phyloP scores from a whole-genome alignment of 2,888 invertebrate species.

The Eudemis profundana region DNA sequence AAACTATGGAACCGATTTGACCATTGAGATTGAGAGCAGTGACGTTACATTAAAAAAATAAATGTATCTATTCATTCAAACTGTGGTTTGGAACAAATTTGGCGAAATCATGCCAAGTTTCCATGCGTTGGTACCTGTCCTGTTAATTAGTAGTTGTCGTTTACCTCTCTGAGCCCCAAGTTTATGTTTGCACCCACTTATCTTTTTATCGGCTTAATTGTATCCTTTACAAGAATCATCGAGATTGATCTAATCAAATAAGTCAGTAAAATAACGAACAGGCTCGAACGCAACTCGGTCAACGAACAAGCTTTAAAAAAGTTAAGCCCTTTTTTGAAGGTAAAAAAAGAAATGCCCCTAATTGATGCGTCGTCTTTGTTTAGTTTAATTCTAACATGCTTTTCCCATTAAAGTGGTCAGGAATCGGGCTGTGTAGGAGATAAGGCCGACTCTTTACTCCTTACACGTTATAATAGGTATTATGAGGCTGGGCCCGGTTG shows the following conservation, averaged over 20 bases:
- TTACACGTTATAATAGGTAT: slow-evolving; percentile 81
- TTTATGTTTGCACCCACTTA: slow-evolving; percentile 72
- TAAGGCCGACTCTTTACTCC: slow-evolving; percentile 83
- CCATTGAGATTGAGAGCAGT: too few species aligned
- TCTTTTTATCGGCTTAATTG: slow-evolving; percentile 78
- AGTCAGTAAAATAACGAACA: slow-evolving; percentile 78
- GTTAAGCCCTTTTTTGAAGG: slow-evolving; percentile 76
- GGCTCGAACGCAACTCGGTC: slow-evolving; percentile 72
- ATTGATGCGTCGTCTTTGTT: slow-evolving; percentile 86
- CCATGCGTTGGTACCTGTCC: slow-evolving; percentile 5
- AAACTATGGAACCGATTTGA: too few species aligned
- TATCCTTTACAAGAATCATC: slow-evolving; percentile 81
- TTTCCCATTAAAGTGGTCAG: slow-evolving; percentile 86
- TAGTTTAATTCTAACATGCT: slow-evolving; percentile 86
- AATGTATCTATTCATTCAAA: too few species aligned
- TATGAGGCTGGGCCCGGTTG: slow-evolving; percentile 69
- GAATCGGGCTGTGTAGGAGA: slow-evolving; percentile 79
- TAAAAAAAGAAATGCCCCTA: slow-evolving; percentile 75
- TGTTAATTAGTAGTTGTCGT: slow-evolving; percentile 48
- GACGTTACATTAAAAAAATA: too few species aligned
- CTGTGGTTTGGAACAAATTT: neutral
- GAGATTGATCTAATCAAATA: slow-evolving; percentile 83
- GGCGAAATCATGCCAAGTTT: neutral
- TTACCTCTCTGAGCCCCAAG: slow-evolving; percentile 44
- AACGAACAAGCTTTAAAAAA: slow-evolving; percentile 80